A percentile compares a stretch with the other conserved stretches of the same genome.
These are phyloP conservation scores for Onychomys torridus DNA, from an alignment of 2,797 vertebrate species.

Conservation along the genomic window DNA sequence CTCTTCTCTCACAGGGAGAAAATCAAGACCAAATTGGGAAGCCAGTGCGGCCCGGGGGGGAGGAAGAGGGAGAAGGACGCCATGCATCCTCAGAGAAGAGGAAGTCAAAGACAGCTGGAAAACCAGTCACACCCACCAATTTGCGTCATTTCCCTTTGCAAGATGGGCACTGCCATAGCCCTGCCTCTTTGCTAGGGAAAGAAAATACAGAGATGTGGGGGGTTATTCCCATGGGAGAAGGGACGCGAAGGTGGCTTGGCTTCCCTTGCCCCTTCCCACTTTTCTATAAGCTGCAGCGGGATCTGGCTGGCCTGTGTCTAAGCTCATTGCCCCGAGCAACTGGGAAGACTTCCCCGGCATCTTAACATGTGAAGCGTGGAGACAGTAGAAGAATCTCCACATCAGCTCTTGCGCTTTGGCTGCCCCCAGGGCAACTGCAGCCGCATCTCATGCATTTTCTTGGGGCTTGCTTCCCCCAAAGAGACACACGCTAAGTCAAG, in stretches of 20 bases:
- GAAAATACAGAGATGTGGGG: not conserved
- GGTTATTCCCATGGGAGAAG: constrained; percentile 50
- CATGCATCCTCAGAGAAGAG: constrained; percentile 56
- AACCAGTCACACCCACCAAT: constrained; percentile 77
- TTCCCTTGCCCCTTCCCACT: constrained; percentile 49
- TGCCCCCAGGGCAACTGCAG: not conserved
- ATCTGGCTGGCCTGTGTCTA: constrained; percentile 28
- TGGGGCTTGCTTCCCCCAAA: constrained; percentile 47
- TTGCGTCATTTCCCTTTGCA: constrained; percentile 72
- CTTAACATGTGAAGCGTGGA: not conserved
- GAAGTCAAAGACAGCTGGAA: constrained; percentile 57
- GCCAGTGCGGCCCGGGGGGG: constrained; percentile 81
- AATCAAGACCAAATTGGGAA: constrained; percentile 83
- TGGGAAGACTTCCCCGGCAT: constrained; percentile 18
- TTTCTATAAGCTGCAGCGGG: not conserved
- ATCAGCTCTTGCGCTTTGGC: not conserved
- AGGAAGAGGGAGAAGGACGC: constrained; percentile 78
- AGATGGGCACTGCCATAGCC: constrained; percentile 73
- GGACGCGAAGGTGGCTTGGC: constrained; percentile 8
- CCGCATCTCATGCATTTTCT: not conserved
- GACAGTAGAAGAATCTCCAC: not conserved
- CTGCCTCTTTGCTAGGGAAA: constrained; percentile 78
- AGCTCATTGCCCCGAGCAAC: not conserved
- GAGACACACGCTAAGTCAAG: constrained; percentile 36
- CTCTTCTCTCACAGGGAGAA: constrained; percentile 87